Evolutionary conservation across 1,140 invertebrate species (phyloP).

Genomic region (Drosophila nannoptera): DNA sequence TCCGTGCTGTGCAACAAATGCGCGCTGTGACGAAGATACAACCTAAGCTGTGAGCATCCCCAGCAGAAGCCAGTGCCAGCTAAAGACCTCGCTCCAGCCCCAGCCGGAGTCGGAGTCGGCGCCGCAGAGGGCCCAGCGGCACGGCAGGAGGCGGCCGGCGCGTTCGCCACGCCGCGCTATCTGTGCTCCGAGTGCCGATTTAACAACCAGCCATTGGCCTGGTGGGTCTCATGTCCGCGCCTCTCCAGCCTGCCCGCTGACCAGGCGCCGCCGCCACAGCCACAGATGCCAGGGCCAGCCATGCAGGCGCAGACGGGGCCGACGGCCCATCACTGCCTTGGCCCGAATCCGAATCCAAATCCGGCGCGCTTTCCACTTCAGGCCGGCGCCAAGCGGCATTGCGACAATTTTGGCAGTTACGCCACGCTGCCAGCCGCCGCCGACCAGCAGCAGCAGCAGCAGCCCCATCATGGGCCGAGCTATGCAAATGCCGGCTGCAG

Average conservation of each 20-base stretch:
- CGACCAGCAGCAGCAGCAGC: slow-evolving; percentile 46
- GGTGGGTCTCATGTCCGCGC: slow-evolving; percentile 77
- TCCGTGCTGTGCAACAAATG: slow-evolving; percentile 74
- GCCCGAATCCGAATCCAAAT: slow-evolving; percentile 31
- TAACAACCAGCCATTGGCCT: slow-evolving; percentile 75
- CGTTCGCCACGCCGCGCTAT: slow-evolving; percentile 50
- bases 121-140: slow-evolving; percentile 10
- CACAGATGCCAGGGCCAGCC: slow-evolving; percentile 29
- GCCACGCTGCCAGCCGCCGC: slow-evolving; percentile 65
- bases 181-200: slow-evolving; percentile 71
- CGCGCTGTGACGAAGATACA: slow-evolving; percentile 79
- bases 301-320: too few species aligned
- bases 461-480: slow-evolving; percentile 25
- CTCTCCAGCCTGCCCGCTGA: slow-evolving; percentile 61
- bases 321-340: slow-evolving; percentile 42
- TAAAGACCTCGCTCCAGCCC: slow-evolving; percentile 32
- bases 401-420: slow-evolving; percentile 74
- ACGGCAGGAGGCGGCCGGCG: slow-evolving; percentile 14
- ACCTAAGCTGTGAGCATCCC: slow-evolving; percentile 75
- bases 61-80: neutral
- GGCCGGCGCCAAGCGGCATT: slow-evolving; percentile 50
- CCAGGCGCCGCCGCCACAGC: slow-evolving; percentile 20
- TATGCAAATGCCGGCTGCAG: slow-evolving; percentile 38
- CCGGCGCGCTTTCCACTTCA: slow-evolving; percentile 50
- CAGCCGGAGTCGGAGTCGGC: neutral